Evolutionary conservation across 2,113 vertebrate species (phyloP), one percentile per base, ranked within the genome.

Genomic region (Choloepus hoffmanni): DNA sequence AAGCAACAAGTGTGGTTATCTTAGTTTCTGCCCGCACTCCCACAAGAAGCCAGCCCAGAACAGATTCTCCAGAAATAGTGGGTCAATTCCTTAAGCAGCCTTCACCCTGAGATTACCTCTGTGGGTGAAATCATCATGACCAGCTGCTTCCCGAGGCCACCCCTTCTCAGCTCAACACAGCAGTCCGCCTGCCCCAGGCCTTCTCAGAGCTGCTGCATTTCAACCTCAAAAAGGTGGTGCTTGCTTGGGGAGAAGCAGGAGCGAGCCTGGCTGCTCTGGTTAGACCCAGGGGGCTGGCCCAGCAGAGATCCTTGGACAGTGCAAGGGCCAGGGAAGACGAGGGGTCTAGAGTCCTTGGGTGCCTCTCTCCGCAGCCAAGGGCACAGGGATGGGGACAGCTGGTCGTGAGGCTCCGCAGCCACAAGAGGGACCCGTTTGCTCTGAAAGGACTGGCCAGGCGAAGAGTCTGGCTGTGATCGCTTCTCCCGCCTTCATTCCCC

Each of bases 371-470:
- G 24, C 85, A 3, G 15, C 72, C 92, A 43, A 95, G 85, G 74
- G 53, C 94, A 45, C 4, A 0, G 23, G 33, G 60, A 30, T 14
- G 70, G 45, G 36, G 60, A 19, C 1, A 0, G 26, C 33, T 28
- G 65, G 74, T 58, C n/a, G 14, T 84, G 81, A 89, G 85, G 53
- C 68, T 83, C 72, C 0, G 19, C 36, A 28, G 74, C 95, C 97
- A 95, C 97, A 43, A 96, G 98, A 92, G 97, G 98, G 98, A 89
- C 70, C 96, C 89, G 14, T 85, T 33, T 55, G 89, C 43, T 68
- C 92, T 81, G 90, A 21, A 88, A 97, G 97, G 68, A 89, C 89
- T 94, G 74, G 7, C 60, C 26, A 43, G 2, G 33, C 62, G 0
- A 10, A 40, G 60, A n/a, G 30, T 84, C 62, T 15, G 72, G 92